Percentiles rank a stretch among this genome's conserved stretches.
phyloP scores from a whole-genome alignment of 2,797 vertebrate genomes.

The Eremophila alpestris region DNA sequence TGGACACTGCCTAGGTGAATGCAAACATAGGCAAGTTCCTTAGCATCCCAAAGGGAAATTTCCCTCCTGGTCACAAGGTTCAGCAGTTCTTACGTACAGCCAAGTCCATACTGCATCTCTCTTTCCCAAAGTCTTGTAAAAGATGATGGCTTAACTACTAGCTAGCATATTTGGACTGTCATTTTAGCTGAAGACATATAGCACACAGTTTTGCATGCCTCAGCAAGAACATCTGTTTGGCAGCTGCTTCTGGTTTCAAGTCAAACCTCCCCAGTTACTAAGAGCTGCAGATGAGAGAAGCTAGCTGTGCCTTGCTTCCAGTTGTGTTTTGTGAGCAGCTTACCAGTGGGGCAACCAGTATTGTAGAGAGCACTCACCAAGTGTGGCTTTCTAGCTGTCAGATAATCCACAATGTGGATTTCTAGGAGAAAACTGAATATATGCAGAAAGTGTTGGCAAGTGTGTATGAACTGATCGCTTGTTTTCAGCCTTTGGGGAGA shows the following conservation, averaged over 20 bases:
- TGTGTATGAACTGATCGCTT: not conserved
- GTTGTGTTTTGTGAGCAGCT: not conserved
- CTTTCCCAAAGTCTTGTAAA: not conserved
- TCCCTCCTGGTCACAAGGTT: not conserved
- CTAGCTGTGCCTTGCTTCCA: not conserved
- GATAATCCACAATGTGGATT: not conserved
- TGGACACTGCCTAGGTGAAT: not conserved
- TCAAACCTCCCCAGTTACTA: not conserved
- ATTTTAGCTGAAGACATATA: not conserved
- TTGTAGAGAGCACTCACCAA: not conserved
- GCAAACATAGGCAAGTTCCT: not conserved
- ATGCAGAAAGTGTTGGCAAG: not conserved
- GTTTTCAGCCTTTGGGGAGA: not conserved
- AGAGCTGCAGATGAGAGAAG: not conserved
- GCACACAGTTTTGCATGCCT: not conserved
- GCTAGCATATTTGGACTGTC: not conserved
- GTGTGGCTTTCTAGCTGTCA: not conserved
- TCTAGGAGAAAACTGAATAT: not conserved
- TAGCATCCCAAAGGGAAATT: not conserved
- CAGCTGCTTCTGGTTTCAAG: conserved; percentile 23
- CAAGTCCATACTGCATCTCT: not conserved
- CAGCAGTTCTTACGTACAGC: not conserved
- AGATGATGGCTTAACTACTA: not conserved
- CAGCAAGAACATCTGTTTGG: conserved; percentile 23
- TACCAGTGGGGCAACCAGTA: not conserved